Percentiles rank a stretch among this genome's conserved stretches.
Conservation (phyloP, 92 coral and sea anemone genomes). For the Siderastrea siderea region DNA sequence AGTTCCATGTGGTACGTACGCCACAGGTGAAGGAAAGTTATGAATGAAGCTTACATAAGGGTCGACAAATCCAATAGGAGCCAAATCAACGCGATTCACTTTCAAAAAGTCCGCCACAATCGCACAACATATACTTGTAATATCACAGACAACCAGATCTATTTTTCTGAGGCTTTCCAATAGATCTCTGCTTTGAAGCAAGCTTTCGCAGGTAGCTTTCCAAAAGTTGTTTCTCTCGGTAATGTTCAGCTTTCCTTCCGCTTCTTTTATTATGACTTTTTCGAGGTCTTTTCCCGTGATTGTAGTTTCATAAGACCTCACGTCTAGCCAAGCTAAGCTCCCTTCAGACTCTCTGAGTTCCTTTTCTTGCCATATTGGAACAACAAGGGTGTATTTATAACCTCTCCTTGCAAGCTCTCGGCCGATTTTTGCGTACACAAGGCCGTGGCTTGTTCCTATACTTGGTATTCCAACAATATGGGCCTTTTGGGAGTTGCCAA, state of each 20-base stretch:
- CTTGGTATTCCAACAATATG: conserved; percentile 83
- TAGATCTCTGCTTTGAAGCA: conserved; percentile 51
- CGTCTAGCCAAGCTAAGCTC: conserved; percentile 16
- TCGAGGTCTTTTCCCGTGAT: conserved; percentile 59
- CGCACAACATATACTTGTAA: conserved; percentile 76
- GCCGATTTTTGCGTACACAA: conserved; percentile 78
- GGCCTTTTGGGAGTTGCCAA: neutral
- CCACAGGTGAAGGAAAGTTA: conserved; percentile 74
- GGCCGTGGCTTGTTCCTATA: conserved; percentile 79
- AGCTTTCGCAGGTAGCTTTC: conserved; percentile 69
- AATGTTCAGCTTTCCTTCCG: conserved; percentile 56
- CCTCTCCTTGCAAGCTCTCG: conserved; percentile 74
- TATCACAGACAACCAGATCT: conserved; percentile 82
- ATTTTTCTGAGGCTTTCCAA: conserved; percentile 42
- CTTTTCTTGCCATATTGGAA: conserved; percentile 67
- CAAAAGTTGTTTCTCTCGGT: conserved; percentile 55
- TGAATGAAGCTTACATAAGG: conserved; percentile 79
- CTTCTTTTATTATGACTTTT: conserved; percentile 62
- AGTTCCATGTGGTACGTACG: conserved; percentile 78
- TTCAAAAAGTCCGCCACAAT: conserved; percentile 80
- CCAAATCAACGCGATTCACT: conserved; percentile 82
- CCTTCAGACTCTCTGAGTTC: conserved; percentile 40
- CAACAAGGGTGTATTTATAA: conserved; percentile 69
- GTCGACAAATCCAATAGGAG: conserved; percentile 82
- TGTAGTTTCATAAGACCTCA: conserved; percentile 64